Conservation (phyloP, 2,113 vertebrate species). For the Pavo muticus region DNA sequence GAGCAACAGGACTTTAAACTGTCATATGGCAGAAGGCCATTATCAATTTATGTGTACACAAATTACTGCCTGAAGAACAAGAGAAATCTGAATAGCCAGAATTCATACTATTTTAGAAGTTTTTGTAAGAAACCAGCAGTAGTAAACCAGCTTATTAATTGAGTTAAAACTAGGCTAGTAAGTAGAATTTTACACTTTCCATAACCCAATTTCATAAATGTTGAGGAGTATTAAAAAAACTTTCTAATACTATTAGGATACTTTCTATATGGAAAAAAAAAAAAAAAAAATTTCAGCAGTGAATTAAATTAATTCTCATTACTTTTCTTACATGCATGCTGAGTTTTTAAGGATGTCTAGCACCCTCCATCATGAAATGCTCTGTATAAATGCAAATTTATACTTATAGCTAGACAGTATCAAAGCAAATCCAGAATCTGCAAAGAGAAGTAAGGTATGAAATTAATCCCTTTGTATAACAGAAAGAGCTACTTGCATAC, state of each 20-base stretch:
- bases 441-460: background rate
- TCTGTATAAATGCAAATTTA: background rate
- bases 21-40: rapidly evolving
- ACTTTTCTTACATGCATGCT: background rate
- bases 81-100: background rate
- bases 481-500: background rate
- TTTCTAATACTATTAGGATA: background rate
- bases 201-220: background rate
- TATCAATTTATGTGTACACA: background rate
- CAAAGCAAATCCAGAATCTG: background rate
- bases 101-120: background rate
- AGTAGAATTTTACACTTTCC: background rate
- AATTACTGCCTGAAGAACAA: background rate
- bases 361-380: background rate
- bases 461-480: background rate
- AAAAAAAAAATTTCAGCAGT: background rate
- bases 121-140: background rate
- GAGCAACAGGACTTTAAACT: background rate
- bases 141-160: background rate
- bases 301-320: background rate
- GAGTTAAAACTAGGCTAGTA: background rate
- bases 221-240: background rate
- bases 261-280: rapidly evolving
- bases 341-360: background rate
- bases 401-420: background rate